Evolutionary conservation across 2,888 invertebrate species (phyloP).

Genomic region (Zygaena filipendulae): DNA sequence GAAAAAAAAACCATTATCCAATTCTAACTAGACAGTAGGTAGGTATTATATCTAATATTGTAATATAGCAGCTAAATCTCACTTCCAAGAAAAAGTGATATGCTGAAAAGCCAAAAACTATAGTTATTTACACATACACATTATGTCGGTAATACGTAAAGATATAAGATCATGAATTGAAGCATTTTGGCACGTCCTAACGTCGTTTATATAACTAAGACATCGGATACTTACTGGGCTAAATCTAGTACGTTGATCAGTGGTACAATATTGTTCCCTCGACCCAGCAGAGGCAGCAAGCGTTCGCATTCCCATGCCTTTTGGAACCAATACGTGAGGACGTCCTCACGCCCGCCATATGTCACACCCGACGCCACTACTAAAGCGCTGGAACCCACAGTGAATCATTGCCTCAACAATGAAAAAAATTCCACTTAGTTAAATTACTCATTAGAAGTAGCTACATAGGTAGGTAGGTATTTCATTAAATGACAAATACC

Average conservation of each 20-base stretch:
- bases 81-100: too few species aligned
- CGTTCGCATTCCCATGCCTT: slow-evolving; percentile 72
- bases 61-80: too few species aligned
- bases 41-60: too few species aligned
- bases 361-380: slow-evolving; percentile 72
- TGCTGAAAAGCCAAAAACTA: neutral
- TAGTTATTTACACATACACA: neutral
- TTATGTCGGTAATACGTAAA: too few species aligned
- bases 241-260: slow-evolving; percentile 73
- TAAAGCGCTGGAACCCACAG: slow-evolving; percentile 45
- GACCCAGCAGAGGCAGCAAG: slow-evolving; percentile 67
- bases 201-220: neutral
- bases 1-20: slow-evolving; percentile 17
- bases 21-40: too few species aligned
- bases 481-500: too few species aligned
- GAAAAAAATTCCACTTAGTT: too few species aligned
- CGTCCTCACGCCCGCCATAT: slow-evolving; percentile 72
- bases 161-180: too few species aligned
- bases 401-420: too few species aligned
- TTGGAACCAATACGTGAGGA: slow-evolving; percentile 74
- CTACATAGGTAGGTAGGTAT: slow-evolving; percentile 8
- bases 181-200: too few species aligned
- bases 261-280: slow-evolving; percentile 70
- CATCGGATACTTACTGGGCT: slow-evolving; percentile 57
- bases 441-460: too few species aligned